A percentile compares a stretch with the other conserved stretches of the same genome.
Conservation (phyloP, 2,113 vertebrate species). For the Verasper variegatus region DNA sequence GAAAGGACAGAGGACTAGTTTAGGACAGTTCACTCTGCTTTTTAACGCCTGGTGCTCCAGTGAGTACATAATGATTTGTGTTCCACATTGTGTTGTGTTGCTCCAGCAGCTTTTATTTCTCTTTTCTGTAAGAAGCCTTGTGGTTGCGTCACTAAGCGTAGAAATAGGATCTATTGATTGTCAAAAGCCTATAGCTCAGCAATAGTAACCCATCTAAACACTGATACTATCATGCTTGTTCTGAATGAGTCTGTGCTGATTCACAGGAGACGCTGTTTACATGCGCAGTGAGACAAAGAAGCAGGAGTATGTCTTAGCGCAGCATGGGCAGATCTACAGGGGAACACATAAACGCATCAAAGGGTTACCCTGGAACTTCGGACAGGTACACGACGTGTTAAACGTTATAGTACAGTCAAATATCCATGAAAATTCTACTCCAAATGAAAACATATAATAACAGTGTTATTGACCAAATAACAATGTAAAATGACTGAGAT, state of each 20-base stretch:
- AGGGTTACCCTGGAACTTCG: conserved; percentile 87
- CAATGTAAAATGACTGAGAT: too few species aligned
- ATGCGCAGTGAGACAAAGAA: conserved; percentile 79
- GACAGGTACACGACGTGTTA: conserved; percentile 84
- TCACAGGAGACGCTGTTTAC: conserved; percentile 86
- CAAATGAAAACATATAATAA: too few species aligned
- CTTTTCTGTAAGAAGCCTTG: too few species aligned
- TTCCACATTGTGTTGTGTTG: not conserved
- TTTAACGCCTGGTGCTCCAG: conserved; percentile 92
- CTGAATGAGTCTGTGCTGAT: not conserved
- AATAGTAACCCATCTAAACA: not conserved
- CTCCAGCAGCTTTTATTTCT: not conserved
- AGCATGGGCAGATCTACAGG: conserved; percentile 88
- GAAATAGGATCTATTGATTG: too few species aligned
- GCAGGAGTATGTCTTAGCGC: conserved; percentile 86
- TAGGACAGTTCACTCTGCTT: conserved; percentile 87
- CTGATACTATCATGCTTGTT: not conserved
- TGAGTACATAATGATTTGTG: conserved; percentile 64
- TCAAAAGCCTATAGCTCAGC: too few species aligned
- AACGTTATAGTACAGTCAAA: not conserved
- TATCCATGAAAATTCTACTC: too few species aligned
- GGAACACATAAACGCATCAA: conserved; percentile 81
- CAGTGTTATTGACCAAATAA: too few species aligned
- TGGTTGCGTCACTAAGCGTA: too few species aligned
- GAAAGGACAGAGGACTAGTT: conserved; percentile 74